Base-by-base conservation (phyloP, 2,113 vertebrate species). In the Campylomormyrus numenius region DNA sequence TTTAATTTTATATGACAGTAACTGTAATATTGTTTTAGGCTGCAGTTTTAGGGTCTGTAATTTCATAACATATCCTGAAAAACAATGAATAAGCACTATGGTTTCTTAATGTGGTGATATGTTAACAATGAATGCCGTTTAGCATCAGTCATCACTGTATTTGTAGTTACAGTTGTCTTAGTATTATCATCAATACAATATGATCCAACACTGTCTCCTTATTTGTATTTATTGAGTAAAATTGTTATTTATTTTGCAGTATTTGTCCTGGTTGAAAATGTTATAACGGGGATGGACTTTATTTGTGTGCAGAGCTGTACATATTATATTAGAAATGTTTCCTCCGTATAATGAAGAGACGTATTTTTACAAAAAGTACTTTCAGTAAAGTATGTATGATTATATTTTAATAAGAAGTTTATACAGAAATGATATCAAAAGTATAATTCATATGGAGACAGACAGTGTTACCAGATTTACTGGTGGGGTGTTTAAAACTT, bases 1-100 rank as follows among this genome's bases (percentile, higher is more conserved):
- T 89, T 89, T 24, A 53, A 85, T 89, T 53, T 89, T 85, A 89
- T 89, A 89, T 85, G 50, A 87, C 50, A 87, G 24, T 87, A 53
- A 42, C 17, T 27, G 24, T 56, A n/a, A 31, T 35, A 19, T 87
- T 52, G 39, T 89, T 77, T 84, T 56, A 77, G 48, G 35, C 39
- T 24, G 42, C 24, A 45, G 89, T 89, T 85, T 85, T 89, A 85
- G 21, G 42, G 49, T 89, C 53, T 89, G 21, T 85, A 85, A 58
- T 85, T 85, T 89, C 89, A 89, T 89, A 85, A 89, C 80, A 85
- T 58, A 89, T 42, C 52, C 52, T 46, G 24, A 49, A 84, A 19
- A 56, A 85, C 15, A 84, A 53, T 83, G 1, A 27, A 85, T 89
- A 89, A 85, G 52, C 89, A 85, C 39, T 19, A 84, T 89, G 39